A percentile compares a stretch with the other conserved stretches of the same genome.
Conservation (phyloP, 2,888 invertebrate genomes). For the Lepidonotus clava region DNA sequence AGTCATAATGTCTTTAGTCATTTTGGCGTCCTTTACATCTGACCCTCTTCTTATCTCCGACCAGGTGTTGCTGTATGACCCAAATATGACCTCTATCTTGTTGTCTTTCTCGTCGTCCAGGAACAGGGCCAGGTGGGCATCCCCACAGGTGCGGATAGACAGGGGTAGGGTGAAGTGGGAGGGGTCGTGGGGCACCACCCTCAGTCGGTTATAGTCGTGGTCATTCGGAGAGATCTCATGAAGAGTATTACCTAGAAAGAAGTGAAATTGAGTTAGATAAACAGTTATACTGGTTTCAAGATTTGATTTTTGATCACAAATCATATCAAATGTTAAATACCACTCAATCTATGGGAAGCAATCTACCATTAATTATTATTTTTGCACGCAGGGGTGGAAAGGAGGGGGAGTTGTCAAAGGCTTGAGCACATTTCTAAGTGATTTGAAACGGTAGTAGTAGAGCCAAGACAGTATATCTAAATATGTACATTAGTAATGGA, state of each 20-base stretch:
- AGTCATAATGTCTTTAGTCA: neutral
- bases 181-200: neutral
- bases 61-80: neutral
- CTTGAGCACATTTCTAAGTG: too few relatives aligned
- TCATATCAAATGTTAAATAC: too few relatives aligned
- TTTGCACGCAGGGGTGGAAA: too few relatives aligned
- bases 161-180: neutral
- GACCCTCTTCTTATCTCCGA: neutral
- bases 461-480: too few relatives aligned
- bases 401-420: too few relatives aligned
- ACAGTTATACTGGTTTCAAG: too few relatives aligned
- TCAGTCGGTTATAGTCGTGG: conserved; percentile 29
- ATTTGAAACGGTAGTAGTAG: too few relatives aligned
- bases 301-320: too few relatives aligned
- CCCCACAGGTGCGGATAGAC: conserved; percentile 20
- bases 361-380: too few relatives aligned
- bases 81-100: conserved; percentile 15
- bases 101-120: neutral
- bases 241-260: neutral
- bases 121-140: neutral
- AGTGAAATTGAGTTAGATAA: too few relatives aligned
- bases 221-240: neutral
- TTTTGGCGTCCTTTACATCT: neutral
- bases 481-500: neutral
- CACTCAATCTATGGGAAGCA: too few relatives aligned